Percentiles rank a stretch among this genome's conserved stretches.
phyloP scores from a whole-genome alignment of 1,140 invertebrate species.

The Macrotrachela quadricornifera region DNA sequence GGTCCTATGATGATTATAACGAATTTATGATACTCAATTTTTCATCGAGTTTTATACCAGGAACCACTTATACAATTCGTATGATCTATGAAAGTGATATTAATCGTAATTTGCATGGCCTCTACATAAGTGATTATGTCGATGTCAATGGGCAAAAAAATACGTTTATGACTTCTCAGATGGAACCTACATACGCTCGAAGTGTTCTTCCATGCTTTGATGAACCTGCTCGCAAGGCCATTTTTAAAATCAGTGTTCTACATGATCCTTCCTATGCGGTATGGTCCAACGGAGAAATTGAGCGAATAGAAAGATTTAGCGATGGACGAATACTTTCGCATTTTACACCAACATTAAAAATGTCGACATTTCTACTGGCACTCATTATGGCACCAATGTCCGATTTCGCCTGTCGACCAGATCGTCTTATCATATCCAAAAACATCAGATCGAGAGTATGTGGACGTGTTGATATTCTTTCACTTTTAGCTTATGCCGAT shows the following conservation, averaged over 20 bases:
- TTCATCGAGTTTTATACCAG: no score
- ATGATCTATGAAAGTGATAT: no score
- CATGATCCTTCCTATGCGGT: background rate
- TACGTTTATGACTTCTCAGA: slow-evolving; percentile 15
- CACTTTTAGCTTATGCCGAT: slow-evolving; percentile 56
- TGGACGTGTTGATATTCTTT: slow-evolving; percentile 50
- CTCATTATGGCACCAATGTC: slow-evolving; percentile 22
- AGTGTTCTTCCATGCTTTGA: slow-evolving; percentile 85
- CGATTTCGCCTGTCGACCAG: slow-evolving; percentile 13
- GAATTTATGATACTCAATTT: no score
- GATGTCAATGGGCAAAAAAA: slow-evolving; percentile 44
- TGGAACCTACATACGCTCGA: slow-evolving; percentile 7
- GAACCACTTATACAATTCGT: no score
- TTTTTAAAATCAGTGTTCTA: slow-evolving; percentile 40
- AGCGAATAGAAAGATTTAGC: background rate
- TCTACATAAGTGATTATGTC: slow-evolving; percentile 69
- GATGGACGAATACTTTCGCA: background rate
- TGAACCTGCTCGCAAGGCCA: slow-evolving; percentile 69
- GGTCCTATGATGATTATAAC: no score
- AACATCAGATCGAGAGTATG: slow-evolving; percentile 36
- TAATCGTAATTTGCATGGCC: slow-evolving; percentile 46
- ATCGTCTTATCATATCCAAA: background rate
- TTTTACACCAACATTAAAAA: slow-evolving; percentile 22
- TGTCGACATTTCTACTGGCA: slow-evolving; percentile 33
- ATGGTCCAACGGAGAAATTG: background rate